phyloP scores from a whole-genome alignment of 2,113 vertebrate species.

The Romanogobio albipinnatus region DNA sequence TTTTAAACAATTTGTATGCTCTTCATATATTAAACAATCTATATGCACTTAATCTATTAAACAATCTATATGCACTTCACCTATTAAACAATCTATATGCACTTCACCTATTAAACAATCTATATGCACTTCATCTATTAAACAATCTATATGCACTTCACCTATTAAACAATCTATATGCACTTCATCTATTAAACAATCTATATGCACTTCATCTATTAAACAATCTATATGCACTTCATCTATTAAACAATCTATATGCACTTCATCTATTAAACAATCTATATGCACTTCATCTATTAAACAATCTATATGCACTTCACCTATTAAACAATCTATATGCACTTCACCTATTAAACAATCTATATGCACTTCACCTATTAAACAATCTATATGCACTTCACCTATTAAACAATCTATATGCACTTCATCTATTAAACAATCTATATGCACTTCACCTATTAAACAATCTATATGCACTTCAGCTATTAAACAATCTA shows the following conservation, averaged over 20 bases:
- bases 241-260: not conserved
- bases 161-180: not conserved
- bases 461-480: not conserved
- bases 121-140: not conserved
- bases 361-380: not conserved
- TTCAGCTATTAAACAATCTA: too few relatives aligned
- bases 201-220: too few relatives aligned
- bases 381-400: too few relatives aligned
- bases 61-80: not conserved
- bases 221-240: too few relatives aligned
- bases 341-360: not conserved
- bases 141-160: too few relatives aligned
- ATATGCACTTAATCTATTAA: not conserved
- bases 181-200: not conserved
- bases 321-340: too few relatives aligned
- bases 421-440: not conserved
- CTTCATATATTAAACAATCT: not conserved
- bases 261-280: not conserved
- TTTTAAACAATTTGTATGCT: not conserved
- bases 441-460: too few relatives aligned
- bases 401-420: not conserved
- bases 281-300: too few relatives aligned
- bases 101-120: not conserved
- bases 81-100: not conserved
- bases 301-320: not conserved